Evolutionary conservation across 1,140 invertebrate genomes (phyloP).

Genomic region (Trialeurodes vaporariorum): DNA sequence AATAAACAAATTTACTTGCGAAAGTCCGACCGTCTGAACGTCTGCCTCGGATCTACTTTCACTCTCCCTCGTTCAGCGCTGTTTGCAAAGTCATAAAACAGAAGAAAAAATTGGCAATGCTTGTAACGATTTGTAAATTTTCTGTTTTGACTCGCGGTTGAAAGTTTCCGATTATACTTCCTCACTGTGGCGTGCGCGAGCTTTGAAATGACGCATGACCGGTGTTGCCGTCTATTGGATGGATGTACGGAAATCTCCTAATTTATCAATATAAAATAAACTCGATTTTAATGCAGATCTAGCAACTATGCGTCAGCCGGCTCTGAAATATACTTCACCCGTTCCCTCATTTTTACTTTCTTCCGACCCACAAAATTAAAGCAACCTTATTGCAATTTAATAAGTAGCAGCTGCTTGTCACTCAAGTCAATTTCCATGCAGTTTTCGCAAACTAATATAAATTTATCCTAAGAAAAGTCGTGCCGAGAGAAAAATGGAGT

Average conservation of each 20-base stretch:
- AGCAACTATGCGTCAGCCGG: no score
- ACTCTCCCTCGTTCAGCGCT: background rate
- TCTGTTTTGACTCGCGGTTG: background rate
- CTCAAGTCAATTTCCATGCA: no score
- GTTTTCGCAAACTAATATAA: no score
- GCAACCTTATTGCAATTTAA: background rate
- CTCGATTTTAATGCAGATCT: no score
- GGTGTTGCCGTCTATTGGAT: no score
- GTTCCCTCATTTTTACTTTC: background rate
- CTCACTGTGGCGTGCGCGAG: background rate
- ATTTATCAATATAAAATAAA: no score
- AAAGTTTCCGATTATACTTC: background rate
- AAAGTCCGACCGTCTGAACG: background rate
- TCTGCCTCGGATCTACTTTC: background rate
- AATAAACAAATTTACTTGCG: background rate
- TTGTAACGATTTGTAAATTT: background rate
- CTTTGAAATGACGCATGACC: background rate
- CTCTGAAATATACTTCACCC: no score
- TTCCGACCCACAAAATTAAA: background rate
- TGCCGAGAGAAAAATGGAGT: no score
- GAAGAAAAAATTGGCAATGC: background rate
- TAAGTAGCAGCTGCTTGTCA: background rate
- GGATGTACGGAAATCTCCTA: no score
- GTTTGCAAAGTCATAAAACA: background rate
- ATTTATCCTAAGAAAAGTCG: no score